Evolutionary conservation across 2,113 vertebrate species (phyloP), one percentile per base, ranked within the genome.

Genomic region (Narcine bancroftii): DNA sequence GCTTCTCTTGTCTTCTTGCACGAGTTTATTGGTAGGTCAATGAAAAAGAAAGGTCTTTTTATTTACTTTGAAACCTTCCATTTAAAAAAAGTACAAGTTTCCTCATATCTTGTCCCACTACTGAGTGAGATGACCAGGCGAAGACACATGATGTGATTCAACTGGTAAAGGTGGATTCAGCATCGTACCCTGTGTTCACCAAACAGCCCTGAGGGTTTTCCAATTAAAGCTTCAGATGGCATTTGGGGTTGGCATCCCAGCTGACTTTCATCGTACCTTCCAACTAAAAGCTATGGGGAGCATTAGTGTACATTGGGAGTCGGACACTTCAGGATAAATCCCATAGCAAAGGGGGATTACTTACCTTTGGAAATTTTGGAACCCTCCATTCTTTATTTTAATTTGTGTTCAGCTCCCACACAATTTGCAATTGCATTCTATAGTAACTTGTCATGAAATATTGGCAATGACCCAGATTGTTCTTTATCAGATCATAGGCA

Each of bases 1-100:
- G 98, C 98, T 56, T 99, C 99, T 3, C 97, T 99, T 92, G 98
- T 99, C 93, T 99, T 99, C 96, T 93, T 99, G 92, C 99, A 98
- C 24, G 98, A 99, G 93, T 99, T 99, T 79, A 99, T 99, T 1
- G 98, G 98, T 99, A 93, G 97, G 97, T 47, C 17, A 83, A n/a
- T 4, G 29, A 60, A 15, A 87, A 60, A 87, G n/a, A n/a, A 60
- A 60, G 11, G 3, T 36, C 17, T 36, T 36, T 21, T 21, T 39
- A n/a, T 60, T 60, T 6, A 36, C 50, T 87, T 87, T 19, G 15
- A 47, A 85, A n/a, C 15, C 79, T 85, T 5, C 0, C 33, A n/a
- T 56, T 11, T 56, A 17, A 56, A 87, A 81, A 77, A 53, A 24
- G 2, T 81, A 29, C 26, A 1, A 47, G 24, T 81, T 81, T 53